Conservation (phyloP, 2,888 invertebrate species). For the Panopea generosa region DNA sequence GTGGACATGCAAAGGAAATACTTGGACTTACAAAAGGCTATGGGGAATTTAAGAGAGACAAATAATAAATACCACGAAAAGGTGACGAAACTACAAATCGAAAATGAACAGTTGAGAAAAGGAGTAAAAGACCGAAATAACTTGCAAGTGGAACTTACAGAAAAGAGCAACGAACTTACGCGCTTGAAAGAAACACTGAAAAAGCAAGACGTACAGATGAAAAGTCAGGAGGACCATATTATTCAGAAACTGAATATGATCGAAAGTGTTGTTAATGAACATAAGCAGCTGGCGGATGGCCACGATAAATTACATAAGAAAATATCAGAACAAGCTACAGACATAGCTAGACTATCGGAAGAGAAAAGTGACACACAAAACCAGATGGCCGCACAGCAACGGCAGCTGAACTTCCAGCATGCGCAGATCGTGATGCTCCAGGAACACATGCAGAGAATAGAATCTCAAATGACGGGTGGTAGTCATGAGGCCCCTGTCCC, state of each 20-base stretch:
- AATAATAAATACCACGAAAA: slow-evolving; percentile 72
- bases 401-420: slow-evolving; percentile 68
- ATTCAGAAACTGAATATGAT: slow-evolving; percentile 64
- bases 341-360: slow-evolving; percentile 58
- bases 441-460: slow-evolving; percentile 66
- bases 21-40: slow-evolving; percentile 69
- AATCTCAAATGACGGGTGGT: slow-evolving; percentile 46
- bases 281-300: slow-evolving; percentile 61
- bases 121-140: slow-evolving; percentile 58
- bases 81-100: slow-evolving; percentile 70
- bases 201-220: slow-evolving; percentile 64
- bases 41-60: slow-evolving; percentile 67
- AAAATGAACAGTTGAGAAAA: slow-evolving; percentile 66
- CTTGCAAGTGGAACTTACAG: slow-evolving; percentile 61
- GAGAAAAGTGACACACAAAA: slow-evolving; percentile 64
- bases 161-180: slow-evolving; percentile 56
- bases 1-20: slow-evolving; percentile 68
- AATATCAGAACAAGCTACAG: slow-evolving; percentile 56
- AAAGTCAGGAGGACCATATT: slow-evolving; percentile 61
- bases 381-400: slow-evolving; percentile 64
- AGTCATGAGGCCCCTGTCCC: slow-evolving; percentile 27
- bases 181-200: slow-evolving; percentile 59
- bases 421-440: slow-evolving; percentile 67
- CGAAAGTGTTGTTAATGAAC: slow-evolving; percentile 65
- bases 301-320: slow-evolving; percentile 64